Percentiles rank a stretch among this genome's conserved stretches.
These are phyloP conservation scores for Alsophila aescularia DNA, from an alignment of 2,888 invertebrate species.

Conservation along the genomic window DNA sequence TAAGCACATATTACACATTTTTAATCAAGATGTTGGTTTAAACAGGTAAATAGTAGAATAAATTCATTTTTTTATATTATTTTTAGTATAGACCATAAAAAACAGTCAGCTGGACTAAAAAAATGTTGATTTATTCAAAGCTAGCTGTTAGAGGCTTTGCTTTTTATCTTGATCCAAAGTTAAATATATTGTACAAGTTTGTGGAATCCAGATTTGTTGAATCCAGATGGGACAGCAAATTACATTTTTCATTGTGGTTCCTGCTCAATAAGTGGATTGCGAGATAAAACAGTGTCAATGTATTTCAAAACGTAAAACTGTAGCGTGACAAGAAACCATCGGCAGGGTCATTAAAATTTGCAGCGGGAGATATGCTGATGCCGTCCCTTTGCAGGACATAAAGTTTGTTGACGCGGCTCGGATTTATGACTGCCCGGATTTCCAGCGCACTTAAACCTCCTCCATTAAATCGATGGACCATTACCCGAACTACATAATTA, in stretches of 20 bases:
- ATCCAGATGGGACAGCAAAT: constrained; percentile 4
- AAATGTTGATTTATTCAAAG: too few relatives aligned
- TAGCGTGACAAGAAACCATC: constrained; percentile 3
- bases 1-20: too few relatives aligned
- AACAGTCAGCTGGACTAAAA: too few relatives aligned
- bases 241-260: not conserved
- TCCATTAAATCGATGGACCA: constrained; percentile 18
- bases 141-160: too few relatives aligned
- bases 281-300: not conserved
- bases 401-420: constrained; percentile 11
- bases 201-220: constrained; percentile 18
- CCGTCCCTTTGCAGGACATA: constrained; percentile 2
- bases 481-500: constrained; percentile 26
- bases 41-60: too few relatives aligned
- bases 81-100: too few relatives aligned
- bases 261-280: not conserved
- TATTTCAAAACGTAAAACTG: not conserved
- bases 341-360: not conserved
- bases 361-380: not conserved
- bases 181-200: constrained; percentile 7
- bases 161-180: too few relatives aligned
- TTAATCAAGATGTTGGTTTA: too few relatives aligned
- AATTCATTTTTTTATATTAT: too few relatives aligned
- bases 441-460: constrained; percentile 6
- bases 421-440: constrained; percentile 13